These are phyloP conservation scores for Antrozous pallidus DNA, from an alignment of 2,797 vertebrate species.

Conservation along the genomic window DNA sequence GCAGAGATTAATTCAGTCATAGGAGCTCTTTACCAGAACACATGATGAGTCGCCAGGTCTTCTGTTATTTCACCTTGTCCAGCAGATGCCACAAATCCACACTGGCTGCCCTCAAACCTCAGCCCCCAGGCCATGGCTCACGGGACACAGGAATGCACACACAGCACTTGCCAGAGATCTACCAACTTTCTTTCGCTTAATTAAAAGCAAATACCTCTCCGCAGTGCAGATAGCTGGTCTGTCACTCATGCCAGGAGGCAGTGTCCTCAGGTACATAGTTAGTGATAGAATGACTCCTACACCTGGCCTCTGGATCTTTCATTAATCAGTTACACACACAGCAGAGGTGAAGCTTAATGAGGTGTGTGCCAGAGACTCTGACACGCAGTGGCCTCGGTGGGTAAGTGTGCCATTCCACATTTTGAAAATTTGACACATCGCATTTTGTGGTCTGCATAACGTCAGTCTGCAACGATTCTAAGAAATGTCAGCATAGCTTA, in stretches of 20 bases:
- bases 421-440: not conserved
- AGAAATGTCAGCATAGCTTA: not conserved
- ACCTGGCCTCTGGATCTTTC: not conserved
- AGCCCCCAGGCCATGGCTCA: not conserved
- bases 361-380: not conserved
- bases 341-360: not conserved
- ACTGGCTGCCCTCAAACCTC: not conserved
- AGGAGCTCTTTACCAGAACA: slow-evolving; percentile 15
- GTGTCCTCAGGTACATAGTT: not conserved
- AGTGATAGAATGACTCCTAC: slow-evolving; percentile 8
- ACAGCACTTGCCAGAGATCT: not conserved
- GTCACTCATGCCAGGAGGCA: not conserved
- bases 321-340: not conserved
- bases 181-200: slow-evolving; percentile 10
- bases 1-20: not conserved
- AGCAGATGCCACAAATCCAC: not conserved
- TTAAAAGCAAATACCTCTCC: not conserved
- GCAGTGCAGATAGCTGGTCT: not conserved
- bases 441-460: not conserved
- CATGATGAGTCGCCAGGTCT: not conserved
- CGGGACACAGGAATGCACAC: rapidly evolving
- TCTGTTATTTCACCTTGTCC: slow-evolving; percentile 31
- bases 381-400: not conserved
- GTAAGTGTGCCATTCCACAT: not conserved
- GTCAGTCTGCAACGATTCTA: not conserved